A percentile compares a stretch with the other conserved stretches of the same genome.
Conservation (phyloP, 2,113 vertebrate genomes). For the Cygnus atratus region DNA sequence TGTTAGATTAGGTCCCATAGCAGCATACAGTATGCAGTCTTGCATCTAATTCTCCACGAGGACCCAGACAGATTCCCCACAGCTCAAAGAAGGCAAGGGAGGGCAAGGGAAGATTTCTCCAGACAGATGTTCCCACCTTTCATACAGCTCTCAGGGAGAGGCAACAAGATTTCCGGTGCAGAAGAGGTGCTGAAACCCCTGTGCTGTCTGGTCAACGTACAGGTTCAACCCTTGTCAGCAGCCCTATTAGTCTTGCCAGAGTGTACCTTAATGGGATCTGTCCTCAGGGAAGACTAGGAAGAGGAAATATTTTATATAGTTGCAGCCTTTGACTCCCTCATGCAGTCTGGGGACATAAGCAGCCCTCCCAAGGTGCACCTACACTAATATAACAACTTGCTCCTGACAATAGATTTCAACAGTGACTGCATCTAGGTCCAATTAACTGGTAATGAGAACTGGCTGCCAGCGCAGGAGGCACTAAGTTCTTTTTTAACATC, state of each 20-base stretch:
- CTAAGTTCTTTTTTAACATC: slow-evolving; percentile 19
- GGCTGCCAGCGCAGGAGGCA: slow-evolving; percentile 18
- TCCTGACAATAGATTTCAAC: slow-evolving; percentile 18
- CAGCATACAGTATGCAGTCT: background rate
- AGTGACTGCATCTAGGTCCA: background rate
- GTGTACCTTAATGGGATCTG: background rate
- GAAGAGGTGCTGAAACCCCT: background rate
- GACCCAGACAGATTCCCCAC: background rate
- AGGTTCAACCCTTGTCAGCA: background rate
- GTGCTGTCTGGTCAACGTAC: background rate
- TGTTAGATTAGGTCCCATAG: slow-evolving; percentile 19
- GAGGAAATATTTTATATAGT: background rate
- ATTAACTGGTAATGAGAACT: slow-evolving; percentile 15
- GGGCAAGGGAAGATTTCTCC: background rate
- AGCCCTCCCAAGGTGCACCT: background rate
- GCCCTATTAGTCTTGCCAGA: background rate
- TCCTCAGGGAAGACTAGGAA: background rate
- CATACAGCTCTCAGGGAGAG: background rate
- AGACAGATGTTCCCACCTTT: background rate
- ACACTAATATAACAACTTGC: background rate
- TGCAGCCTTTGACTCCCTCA: background rate
- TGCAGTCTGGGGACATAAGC: background rate
- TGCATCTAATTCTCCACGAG: background rate
- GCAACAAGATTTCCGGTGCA: background rate
- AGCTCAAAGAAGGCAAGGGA: background rate